Evolutionary conservation across 2,113 vertebrate species (phyloP), one percentile per base, ranked within the genome.

Genomic region (Alligator sinensis): DNA sequence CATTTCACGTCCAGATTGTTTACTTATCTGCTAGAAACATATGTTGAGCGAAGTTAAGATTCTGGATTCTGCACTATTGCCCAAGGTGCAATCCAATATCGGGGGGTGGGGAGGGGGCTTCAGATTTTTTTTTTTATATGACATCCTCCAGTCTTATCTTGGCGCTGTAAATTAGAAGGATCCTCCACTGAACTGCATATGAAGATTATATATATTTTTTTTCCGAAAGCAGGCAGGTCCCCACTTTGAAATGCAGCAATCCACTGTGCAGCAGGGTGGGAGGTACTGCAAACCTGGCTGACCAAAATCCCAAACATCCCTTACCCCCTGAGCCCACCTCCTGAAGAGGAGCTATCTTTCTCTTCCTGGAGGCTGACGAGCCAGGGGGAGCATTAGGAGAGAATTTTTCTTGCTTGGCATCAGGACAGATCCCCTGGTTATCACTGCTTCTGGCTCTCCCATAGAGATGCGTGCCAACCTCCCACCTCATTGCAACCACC

Each of bases 1-100:
- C 98, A 99, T 99, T 99, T 98, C 98, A 99, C 98, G 98, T 99
- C 98, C 98, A 99, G 99, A 99, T 99, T 99, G 99, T 99, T 99
- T 99, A 99, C 99, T 99, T 99, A 99, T 99, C 99, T 99, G 98
- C 98, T 98, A 98, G 98, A 99, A 99, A 99, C 99, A 99, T 99
- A 99, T 99, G 99, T 99, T 98, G 98, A 96, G 98, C 98, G 98
- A 99, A 99, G 99, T 99, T 99, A 98, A 99, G 99, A 99, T 99
- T 98, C 99, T 94, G 98, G 98, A 99, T 99, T 99, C 99, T 99
- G 99, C 98, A 98, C 99, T 97, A 98, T 98, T 99, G 99, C 99
- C 98, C 99, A 99, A 99, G 99, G 99, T 99, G 99, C 98, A 98
- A 98, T 98, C 98, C 98, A 98, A 98, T 98, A 98, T 97, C 96